Conservation (phyloP, 2,113 vertebrate genomes). For the Phaethon lepturus region DNA sequence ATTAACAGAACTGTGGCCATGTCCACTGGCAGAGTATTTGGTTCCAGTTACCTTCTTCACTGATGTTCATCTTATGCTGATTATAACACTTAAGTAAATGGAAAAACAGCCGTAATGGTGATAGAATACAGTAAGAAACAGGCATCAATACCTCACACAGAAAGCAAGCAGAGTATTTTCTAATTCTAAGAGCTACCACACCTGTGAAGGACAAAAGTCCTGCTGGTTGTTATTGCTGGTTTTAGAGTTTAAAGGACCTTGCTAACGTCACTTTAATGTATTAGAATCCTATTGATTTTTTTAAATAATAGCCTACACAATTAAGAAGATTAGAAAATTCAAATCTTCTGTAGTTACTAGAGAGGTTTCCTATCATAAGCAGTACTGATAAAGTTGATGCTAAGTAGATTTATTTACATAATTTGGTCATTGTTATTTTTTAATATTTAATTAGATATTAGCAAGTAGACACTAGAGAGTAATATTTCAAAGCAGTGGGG, state of each 20-base stretch:
- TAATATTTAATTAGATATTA: neutral
- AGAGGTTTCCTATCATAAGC: neutral
- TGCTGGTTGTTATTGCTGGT: neutral
- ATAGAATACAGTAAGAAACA: neutral
- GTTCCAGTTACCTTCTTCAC: neutral
- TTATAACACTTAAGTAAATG: neutral
- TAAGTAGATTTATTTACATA: constrained; percentile 57
- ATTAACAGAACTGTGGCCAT: neutral
- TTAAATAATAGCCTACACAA: constrained; percentile 48
- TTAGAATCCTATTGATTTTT: constrained; percentile 19
- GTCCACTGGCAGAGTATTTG: neutral
- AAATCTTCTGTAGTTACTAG: constrained; percentile 25
- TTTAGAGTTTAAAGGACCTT: neutral
- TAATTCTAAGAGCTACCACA: neutral
- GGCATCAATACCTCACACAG: neutral
- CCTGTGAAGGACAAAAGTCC: neutral
- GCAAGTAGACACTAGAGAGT: neutral
- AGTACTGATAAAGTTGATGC: constrained; percentile 12
- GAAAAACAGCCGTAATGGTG: neutral
- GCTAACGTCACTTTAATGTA: neutral
- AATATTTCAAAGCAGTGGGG: neutral
- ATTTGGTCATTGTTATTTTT: constrained; percentile 11
- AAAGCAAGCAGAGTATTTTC: neutral
- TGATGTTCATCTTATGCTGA: neutral
- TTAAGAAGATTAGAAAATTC: constrained; percentile 52